Evolutionary conservation across 2,888 invertebrate genomes (phyloP), one percentile per base, ranked within the genome.

Genomic region (Macroteleia sp.): DNA sequence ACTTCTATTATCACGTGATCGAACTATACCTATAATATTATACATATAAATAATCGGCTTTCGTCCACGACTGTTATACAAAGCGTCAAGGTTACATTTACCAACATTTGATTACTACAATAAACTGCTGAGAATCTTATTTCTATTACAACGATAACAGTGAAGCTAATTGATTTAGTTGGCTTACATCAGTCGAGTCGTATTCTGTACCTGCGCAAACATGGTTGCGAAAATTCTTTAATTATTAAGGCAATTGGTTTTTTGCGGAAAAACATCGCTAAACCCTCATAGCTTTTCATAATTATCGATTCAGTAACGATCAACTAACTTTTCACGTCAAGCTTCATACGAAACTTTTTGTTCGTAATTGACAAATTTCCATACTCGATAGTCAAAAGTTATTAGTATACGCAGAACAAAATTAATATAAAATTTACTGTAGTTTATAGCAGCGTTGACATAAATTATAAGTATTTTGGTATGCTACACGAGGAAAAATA

Each of bases 21-120:
- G 16, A 54, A 66, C 74, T 74, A 74, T 74, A 74, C 44, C 59
- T 10, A 30, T 59, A 25, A 74, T 59, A 52, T 57, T 73, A 57
- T 41, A 34, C 46, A 42, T 16, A 46, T 46, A 56, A 19, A 39
- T 52, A 41, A 10, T 30, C 34, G 39, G 48, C 56, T 70, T 52
- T 36, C 34, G 12, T 59, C 34, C 59, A 41, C 56, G 39, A 57
- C 56, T 50, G 57, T 54, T 64, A 50, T 48, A 62, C 41, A 16
- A 12, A 16, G 52, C 41, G 22, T 34, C 66, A 74, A 74, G 74
- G 74, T 54, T 61, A 46, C 3, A 57, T 66, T 59, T 39, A 10
- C 42, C 52, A 52, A 54, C 61, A 48, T 67, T 67, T 67, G 54
- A 74, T 61, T 67, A 67, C 54, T n/a, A n/a, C n/a, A n/a, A n/a